Conservation (phyloP, 2,113 vertebrate species). For the Gymnorhina tibicen region DNA sequence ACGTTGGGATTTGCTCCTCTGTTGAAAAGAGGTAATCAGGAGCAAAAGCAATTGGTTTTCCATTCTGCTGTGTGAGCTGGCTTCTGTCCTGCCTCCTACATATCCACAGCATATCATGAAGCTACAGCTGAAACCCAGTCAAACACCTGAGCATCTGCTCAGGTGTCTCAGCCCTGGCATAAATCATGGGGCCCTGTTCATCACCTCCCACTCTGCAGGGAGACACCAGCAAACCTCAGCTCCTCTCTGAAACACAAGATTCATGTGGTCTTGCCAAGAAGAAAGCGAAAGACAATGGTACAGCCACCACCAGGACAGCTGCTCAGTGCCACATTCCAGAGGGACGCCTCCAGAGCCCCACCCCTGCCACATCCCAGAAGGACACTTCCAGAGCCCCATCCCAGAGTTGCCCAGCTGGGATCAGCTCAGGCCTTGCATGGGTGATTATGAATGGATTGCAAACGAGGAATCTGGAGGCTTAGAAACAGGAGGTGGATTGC, state of each 20-base stretch:
- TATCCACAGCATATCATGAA: neutral
- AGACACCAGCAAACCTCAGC: neutral
- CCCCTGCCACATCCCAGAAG: neutral
- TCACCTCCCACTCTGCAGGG: neutral
- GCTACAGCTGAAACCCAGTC: neutral
- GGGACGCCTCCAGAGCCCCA: neutral
- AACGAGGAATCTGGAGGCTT: neutral
- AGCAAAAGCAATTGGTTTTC: neutral
- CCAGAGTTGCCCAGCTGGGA: neutral
- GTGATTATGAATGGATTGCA: neutral
- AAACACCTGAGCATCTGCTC: neutral
- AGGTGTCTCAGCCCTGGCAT: neutral
- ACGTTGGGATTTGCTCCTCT: neutral
- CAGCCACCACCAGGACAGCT: neutral
- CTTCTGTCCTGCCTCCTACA: neutral
- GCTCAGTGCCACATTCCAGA: neutral
- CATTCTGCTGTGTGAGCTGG: neutral
- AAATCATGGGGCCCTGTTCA: neutral
- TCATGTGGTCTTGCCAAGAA: accelerated
- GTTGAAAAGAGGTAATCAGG: neutral
- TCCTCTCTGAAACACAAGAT: neutral
- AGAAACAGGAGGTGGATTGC: neutral
- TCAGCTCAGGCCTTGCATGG: neutral
- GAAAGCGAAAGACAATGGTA: neutral
- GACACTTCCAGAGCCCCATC: neutral